Evolutionary conservation across 2,888 invertebrate species (phyloP).

Genomic region (Agapostemon virescens): DNA sequence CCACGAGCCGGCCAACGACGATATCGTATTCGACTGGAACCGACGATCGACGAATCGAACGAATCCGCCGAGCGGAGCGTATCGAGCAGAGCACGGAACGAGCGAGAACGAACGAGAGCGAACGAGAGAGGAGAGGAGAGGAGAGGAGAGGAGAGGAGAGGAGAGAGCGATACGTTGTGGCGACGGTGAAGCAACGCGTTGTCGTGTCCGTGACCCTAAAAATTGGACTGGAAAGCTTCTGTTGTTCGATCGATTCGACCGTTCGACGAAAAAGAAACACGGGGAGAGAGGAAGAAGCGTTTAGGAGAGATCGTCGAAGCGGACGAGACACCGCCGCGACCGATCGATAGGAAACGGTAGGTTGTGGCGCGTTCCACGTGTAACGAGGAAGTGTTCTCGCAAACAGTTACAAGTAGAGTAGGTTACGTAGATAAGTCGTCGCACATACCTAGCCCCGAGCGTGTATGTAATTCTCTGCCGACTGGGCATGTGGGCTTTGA

Average conservation of each 20-base stretch:
- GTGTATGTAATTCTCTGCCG: conserved; percentile 58
- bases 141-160: background rate
- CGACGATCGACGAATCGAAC: background rate
- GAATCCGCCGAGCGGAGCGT: background rate
- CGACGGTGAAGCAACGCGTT: background rate
- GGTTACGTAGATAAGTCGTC: conserved; percentile 76
- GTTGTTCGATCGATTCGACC: conserved; percentile 6
- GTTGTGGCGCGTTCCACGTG: conserved; percentile 58
- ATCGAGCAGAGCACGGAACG: background rate
- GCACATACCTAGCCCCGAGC: conserved; percentile 34
- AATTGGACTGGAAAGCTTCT: conserved; percentile 13
- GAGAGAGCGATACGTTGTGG: background rate
- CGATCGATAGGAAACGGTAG: conserved; percentile 61
- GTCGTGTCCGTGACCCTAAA: conserved; percentile 15
- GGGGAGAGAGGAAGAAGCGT: background rate
- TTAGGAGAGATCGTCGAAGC: background rate
- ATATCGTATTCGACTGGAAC: conserved; percentile 14
- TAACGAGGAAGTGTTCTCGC: conserved; percentile 76
- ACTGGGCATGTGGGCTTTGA: conserved; percentile 59
- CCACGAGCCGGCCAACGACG: background rate
- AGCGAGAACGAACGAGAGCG: background rate
- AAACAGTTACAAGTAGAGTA: conserved; percentile 77
- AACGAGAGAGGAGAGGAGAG: no score
- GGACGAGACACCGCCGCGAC: conserved; percentile 39
- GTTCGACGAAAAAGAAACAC: background rate